These are phyloP conservation scores for Linepithema humile DNA, from an alignment of 1,140 invertebrate genomes.

Conservation along the genomic window DNA sequence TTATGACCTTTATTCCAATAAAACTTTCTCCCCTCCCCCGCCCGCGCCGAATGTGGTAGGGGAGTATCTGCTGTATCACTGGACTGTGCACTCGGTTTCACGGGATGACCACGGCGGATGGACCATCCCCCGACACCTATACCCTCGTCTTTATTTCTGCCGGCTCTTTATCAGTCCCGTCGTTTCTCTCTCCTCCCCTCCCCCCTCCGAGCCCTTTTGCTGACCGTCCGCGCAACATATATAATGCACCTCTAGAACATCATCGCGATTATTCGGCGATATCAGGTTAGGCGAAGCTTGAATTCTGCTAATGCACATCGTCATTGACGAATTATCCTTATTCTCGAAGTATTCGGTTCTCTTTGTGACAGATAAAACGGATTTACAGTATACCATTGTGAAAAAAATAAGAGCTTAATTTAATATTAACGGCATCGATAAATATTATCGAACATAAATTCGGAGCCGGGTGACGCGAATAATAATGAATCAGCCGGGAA, in stretches of 20 bases:
- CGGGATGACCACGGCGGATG: conserved; percentile 75
- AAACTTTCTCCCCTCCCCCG: too few relatives aligned
- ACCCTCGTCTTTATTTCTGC: conserved; percentile 76
- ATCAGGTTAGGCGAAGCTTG: conserved; percentile 8
- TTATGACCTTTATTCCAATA: conserved; percentile 70
- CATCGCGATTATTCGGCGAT: conserved; percentile 55
- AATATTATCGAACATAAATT: background rate
- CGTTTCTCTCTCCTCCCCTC: conserved; percentile 9
- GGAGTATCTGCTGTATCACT: conserved; percentile 63
- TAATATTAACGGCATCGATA: background rate
- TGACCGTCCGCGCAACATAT: conserved; percentile 13
- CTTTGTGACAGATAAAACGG: background rate
- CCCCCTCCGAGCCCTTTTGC: background rate
- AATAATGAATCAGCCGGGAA: background rate
- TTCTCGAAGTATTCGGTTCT: background rate
- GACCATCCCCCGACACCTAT: conserved; percentile 77
- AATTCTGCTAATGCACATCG: conserved; percentile 42
- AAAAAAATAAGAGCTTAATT: background rate
- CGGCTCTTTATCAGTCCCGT: conserved; percentile 54
- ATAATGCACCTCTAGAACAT: conserved; percentile 28
- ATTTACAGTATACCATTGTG: background rate
- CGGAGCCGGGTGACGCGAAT: background rate
- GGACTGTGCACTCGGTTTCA: conserved; percentile 75
- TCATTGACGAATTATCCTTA: conserved; percentile 9
- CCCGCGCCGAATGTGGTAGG: conserved; percentile 49